phyloP scores from a whole-genome alignment of 1,140 invertebrate species.

The Daktulosphaira vitifoliae region DNA sequence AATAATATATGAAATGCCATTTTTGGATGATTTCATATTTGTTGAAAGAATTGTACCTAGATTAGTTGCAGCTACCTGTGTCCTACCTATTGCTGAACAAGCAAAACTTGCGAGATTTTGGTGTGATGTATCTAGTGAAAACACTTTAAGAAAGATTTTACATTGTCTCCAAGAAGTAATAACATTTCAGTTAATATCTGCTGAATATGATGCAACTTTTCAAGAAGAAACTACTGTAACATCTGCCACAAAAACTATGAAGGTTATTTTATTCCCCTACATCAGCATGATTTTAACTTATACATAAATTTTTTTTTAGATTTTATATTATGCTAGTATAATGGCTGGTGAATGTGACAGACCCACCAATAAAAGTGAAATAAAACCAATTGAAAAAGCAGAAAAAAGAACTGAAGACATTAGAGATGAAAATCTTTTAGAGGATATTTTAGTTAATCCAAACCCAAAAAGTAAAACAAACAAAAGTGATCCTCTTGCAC shows the following conservation, averaged over 20 bases:
- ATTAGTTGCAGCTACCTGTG: slow-evolving; percentile 66
- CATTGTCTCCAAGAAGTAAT: slow-evolving; percentile 80
- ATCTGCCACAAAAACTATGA: slow-evolving; percentile 72
- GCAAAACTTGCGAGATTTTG: slow-evolving; percentile 69
- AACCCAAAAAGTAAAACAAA: slow-evolving; percentile 23
- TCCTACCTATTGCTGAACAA: slow-evolving; percentile 65
- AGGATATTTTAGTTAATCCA: slow-evolving; percentile 8
- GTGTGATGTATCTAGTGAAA: slow-evolving; percentile 48
- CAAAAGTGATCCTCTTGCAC: slow-evolving; percentile 49
- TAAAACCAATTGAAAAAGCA: slow-evolving; percentile 8
- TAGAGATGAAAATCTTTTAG: slow-evolving; percentile 21
- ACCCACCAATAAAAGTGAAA: neutral
- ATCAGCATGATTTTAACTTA: neutral
- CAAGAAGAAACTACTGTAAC: slow-evolving; percentile 76
- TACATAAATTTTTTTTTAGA: slow-evolving; percentile 47
- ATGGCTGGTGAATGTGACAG: slow-evolving; percentile 70
- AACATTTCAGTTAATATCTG: slow-evolving; percentile 67
- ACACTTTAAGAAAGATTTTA: slow-evolving; percentile 61
- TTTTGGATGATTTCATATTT: slow-evolving; percentile 49
- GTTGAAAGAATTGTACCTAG: slow-evolving; percentile 42
- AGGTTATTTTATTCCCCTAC: too few species aligned
- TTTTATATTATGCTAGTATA: slow-evolving; percentile 84
- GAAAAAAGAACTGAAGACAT: neutral
- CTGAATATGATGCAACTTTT: slow-evolving; percentile 61
- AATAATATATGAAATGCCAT: slow-evolving; percentile 81